These are phyloP conservation scores for Linurgus olivaceus DNA, from an alignment of 2,797 vertebrate genomes.

Conservation along the genomic window DNA sequence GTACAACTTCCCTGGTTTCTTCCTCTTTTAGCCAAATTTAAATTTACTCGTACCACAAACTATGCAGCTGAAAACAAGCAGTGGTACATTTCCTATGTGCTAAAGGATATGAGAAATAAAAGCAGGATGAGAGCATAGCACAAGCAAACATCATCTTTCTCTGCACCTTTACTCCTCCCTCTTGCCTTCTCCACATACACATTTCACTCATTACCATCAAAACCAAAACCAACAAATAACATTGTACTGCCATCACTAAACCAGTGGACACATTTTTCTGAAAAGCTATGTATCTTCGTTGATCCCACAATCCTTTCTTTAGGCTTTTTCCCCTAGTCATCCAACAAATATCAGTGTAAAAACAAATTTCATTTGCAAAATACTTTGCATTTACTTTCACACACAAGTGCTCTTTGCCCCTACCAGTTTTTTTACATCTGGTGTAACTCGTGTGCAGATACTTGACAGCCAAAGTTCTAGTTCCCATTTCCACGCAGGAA, in stretches of 20 bases:
- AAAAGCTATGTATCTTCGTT: rapidly evolving
- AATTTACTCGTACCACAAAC: not conserved
- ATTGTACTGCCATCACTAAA: not conserved
- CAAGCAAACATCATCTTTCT: rapidly evolving
- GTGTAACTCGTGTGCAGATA: not conserved
- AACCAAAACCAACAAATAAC: not conserved
- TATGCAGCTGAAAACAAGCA: not conserved
- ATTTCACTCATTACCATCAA: not conserved
- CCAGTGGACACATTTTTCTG: not conserved
- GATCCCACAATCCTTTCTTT: not conserved
- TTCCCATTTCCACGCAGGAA: not conserved
- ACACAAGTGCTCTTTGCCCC: not conserved
- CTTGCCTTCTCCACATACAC: not conserved
- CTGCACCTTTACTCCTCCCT: not conserved
- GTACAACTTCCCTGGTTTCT: not conserved
- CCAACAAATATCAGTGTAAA: not conserved
- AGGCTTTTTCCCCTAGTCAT: not conserved
- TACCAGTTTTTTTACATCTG: rapidly evolving
- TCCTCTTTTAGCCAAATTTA: not conserved
- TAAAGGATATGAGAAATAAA: not conserved
- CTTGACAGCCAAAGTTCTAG: not conserved
- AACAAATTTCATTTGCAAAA: not conserved
- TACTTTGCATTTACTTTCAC: not conserved
- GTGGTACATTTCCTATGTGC: not conserved
- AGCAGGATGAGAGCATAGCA: not conserved